A percentile compares a stretch with the other conserved stretches of the same genome.
Conservation (phyloP, 23 tunicate genomes). For the Ciona savignyi region DNA sequence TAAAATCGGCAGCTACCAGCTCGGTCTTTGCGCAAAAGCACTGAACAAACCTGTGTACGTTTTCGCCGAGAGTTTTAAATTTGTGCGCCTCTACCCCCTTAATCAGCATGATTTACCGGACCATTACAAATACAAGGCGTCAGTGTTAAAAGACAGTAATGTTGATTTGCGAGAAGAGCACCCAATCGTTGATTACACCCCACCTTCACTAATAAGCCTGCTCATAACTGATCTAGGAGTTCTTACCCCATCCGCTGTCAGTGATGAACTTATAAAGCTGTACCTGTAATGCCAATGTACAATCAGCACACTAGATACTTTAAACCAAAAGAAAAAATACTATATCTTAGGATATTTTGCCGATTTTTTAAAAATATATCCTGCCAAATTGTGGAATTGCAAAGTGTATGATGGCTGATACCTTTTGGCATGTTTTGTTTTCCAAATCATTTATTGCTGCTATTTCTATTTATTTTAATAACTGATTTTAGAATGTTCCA, state of each 20-base stretch:
- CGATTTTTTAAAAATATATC: too few relatives aligned
- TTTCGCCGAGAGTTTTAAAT: constrained; percentile 91
- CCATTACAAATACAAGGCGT: constrained; percentile 76
- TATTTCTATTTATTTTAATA: too few relatives aligned
- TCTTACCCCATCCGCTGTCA: constrained; percentile 95
- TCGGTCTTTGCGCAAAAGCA: constrained; percentile 69
- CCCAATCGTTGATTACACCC: constrained; percentile 91
- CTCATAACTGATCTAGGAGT: constrained; percentile 96
- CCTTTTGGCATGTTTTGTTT: too few relatives aligned
- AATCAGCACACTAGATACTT: too few relatives aligned
- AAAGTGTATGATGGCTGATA: too few relatives aligned
- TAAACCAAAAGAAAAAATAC: too few relatives aligned
- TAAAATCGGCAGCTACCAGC: constrained; percentile 62
- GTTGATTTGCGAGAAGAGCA: constrained; percentile 61
- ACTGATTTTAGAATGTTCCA: too few relatives aligned
- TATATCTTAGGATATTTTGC: too few relatives aligned
- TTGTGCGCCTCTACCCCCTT: constrained; percentile 80
- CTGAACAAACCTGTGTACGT: constrained; percentile 78
- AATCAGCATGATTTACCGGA: constrained; percentile 89
- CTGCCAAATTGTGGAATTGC: too few relatives aligned
- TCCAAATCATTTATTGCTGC: too few relatives aligned
- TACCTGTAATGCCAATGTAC: constrained; percentile 73
- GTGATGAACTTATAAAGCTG: constrained; percentile 91
- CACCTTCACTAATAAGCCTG: constrained; percentile 75
- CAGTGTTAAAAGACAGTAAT: constrained; percentile 29